phyloP scores from a whole-genome alignment of 2,888 invertebrate genomes.

The Spodoptera exigua region DNA sequence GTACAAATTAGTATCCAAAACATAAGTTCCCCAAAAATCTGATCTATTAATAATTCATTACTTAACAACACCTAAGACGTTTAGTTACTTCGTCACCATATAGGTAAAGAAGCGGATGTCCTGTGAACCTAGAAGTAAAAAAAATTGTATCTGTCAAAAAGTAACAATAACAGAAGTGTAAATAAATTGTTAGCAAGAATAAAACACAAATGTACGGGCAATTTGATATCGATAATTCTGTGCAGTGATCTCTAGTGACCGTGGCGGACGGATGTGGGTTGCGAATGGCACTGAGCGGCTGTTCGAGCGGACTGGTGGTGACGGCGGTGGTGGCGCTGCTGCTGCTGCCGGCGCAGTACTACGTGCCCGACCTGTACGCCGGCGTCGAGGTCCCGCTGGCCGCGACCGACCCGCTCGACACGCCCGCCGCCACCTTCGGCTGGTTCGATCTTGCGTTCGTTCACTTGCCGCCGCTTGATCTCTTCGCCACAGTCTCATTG shows the following conservation, averaged over 20 bases:
- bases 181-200: conserved; percentile 32
- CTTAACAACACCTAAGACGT: conserved; percentile 5
- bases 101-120: conserved; percentile 17
- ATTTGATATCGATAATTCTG: conserved; percentile 43
- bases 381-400: conserved; percentile 53
- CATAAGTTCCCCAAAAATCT: too few relatives aligned
- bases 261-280: conserved; percentile 51
- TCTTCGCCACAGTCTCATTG: conserved; percentile 69
- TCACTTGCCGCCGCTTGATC: conserved; percentile 70
- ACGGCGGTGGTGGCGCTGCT: conserved; percentile 73
- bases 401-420: conserved; percentile 27
- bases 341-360: conserved; percentile 76
- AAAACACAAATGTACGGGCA: conserved; percentile 43
- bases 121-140: conserved; percentile 47
- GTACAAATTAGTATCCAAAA: too few relatives aligned
- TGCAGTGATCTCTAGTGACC: conserved; percentile 40
- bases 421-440: conserved; percentile 23
- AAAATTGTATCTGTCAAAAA: conserved; percentile 55
- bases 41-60: too few relatives aligned
- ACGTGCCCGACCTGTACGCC: conserved; percentile 70
- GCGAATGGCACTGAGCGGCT: conserved; percentile 74
- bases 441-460: conserved; percentile 57
- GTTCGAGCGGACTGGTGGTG: conserved; percentile 72
- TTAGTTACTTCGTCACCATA: conserved; percentile 19
- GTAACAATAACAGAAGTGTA: conserved; percentile 36